These are phyloP conservation scores for Diploscapter pachys DNA, from an alignment of 1,140 invertebrate species.

Conservation along the genomic window DNA sequence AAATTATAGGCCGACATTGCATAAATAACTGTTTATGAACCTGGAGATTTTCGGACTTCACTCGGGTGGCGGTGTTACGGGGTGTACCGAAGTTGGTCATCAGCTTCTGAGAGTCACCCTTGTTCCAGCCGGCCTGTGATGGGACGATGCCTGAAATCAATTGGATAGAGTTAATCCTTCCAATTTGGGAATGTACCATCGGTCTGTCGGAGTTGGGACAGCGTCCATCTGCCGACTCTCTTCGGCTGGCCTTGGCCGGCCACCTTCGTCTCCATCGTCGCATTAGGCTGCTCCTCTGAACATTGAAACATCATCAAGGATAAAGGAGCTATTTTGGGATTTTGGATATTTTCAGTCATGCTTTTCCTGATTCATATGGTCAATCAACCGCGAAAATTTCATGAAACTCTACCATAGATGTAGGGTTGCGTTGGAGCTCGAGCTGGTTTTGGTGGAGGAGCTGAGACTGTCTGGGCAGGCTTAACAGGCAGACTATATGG, in stretches of 20 bases:
- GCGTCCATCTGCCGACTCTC: constrained; percentile 57
- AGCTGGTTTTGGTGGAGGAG: too few species aligned
- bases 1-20: too few species aligned
- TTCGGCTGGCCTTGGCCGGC: constrained; percentile 52
- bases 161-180: not conserved
- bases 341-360: not conserved
- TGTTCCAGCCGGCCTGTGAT: constrained; percentile 60
- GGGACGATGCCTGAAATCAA: constrained; percentile 50
- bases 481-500: not conserved
- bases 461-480: not conserved
- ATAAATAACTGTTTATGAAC: constrained; percentile 19
- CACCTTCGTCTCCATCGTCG: constrained; percentile 59
- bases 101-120: constrained; percentile 59
- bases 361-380: too few species aligned
- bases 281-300: constrained; percentile 49
- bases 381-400: too few species aligned
- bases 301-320: not conserved
- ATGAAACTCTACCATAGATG: too few species aligned
- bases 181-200: constrained; percentile 26
- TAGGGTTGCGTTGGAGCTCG: too few species aligned
- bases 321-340: not conserved
- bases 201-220: constrained; percentile 57
- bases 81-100: constrained; percentile 59
- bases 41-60: constrained; percentile 57
- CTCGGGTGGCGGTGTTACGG: constrained; percentile 56